A percentile compares a stretch with the other conserved stretches of the same genome.
Conservation (phyloP, 2,888 invertebrate genomes). For the Tineola bisselliella region DNA sequence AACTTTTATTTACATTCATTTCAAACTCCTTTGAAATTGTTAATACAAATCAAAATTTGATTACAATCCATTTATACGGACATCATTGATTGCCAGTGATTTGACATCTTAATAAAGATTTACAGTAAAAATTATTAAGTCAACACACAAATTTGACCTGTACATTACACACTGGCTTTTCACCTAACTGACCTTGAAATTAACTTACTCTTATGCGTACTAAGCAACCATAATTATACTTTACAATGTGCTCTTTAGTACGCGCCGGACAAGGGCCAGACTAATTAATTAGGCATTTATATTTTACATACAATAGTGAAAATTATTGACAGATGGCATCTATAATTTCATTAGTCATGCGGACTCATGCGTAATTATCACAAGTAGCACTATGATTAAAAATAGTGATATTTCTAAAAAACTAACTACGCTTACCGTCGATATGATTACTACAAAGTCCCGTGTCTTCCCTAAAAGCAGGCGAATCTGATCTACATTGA, state of each 20-base stretch:
- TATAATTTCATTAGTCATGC: no score
- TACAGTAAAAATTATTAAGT: not conserved
- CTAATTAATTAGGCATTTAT: not conserved
- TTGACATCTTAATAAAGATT: slow-evolving; percentile 3
- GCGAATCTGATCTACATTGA: slow-evolving; percentile 72
- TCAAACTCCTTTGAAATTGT: not conserved
- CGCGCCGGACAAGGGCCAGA: not conserved
- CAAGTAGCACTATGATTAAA: no score
- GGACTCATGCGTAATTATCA: no score
- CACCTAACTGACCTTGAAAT: not conserved
- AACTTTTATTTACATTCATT: not conserved
- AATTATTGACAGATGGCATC: no score
- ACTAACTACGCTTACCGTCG: slow-evolving; percentile 61
- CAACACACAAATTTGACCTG: not conserved
- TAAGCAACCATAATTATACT: not conserved
- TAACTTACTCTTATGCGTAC: not conserved
- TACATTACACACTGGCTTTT: not conserved
- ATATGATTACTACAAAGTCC: slow-evolving; percentile 77
- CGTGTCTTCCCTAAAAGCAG: slow-evolving; percentile 78
- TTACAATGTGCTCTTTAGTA: not conserved
- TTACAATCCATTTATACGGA: not conserved
- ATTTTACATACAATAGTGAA: no score
- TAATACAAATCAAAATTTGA: not conserved
- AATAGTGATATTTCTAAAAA: no score
- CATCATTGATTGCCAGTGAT: not conserved